Percentiles rank a stretch among this genome's conserved stretches.
phyloP scores from a whole-genome alignment of 1,140 invertebrate species.

The Drosophila aff. region DNA sequence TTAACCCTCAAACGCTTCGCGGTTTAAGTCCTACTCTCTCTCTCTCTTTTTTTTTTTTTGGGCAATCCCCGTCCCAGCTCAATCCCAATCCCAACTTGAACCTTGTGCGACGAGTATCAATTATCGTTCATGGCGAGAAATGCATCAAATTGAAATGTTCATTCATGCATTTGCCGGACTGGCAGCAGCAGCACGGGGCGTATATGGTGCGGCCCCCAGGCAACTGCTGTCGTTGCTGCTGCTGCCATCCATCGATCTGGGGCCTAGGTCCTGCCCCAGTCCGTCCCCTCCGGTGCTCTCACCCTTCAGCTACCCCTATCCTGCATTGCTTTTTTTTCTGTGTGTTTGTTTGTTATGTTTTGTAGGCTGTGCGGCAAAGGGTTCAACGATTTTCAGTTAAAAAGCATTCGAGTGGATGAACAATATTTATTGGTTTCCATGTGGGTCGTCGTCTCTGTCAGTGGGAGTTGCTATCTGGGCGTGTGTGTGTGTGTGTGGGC shows the following conservation, averaged over 20 bases:
- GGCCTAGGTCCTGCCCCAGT: conserved; percentile 11
- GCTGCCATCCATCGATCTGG: conserved; percentile 51
- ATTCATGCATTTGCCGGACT: conserved; percentile 61
- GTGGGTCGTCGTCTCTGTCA: conserved; percentile 57
- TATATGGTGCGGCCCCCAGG: conserved; percentile 5
- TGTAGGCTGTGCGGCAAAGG: conserved; percentile 64
- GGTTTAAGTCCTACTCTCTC: conserved; percentile 2
- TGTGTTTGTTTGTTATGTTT: conserved; percentile 17
- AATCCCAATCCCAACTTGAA: background rate
- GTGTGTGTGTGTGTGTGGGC: conserved; percentile 4
- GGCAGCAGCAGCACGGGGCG: background rate
- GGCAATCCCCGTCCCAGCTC: background rate
- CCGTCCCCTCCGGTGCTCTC: too few relatives aligned
- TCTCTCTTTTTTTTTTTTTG: background rate
- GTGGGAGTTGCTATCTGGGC: conserved; percentile 24
- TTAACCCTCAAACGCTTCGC: background rate
- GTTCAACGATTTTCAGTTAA: conserved; percentile 81
- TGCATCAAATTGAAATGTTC: conserved; percentile 61
- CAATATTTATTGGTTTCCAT: conserved; percentile 83
- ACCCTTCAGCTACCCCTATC: background rate
- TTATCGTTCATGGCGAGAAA: conserved; percentile 59
- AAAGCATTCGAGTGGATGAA: conserved; percentile 81
- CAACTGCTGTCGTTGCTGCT: conserved; percentile 21
- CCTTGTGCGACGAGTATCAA: conserved; percentile 39
- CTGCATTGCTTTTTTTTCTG: background rate